Base-by-base conservation (phyloP, 2,888 invertebrate genomes). In the Ormyrus pomaceus region DNA sequence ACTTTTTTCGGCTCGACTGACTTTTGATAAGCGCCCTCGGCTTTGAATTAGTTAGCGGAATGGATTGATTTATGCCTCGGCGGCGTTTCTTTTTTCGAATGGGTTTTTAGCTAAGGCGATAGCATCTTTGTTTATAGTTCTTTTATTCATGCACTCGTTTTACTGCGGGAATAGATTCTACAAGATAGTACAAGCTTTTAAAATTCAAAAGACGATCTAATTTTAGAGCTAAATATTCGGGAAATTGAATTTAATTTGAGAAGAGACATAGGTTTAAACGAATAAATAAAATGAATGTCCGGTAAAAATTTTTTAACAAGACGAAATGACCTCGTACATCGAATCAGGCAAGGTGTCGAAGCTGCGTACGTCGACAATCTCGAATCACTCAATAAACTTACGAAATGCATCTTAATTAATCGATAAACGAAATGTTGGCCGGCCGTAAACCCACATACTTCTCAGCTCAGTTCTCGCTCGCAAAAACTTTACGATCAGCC, bases 391-490 rank as follows among this genome's bases (percentile, higher is more conserved):
- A 56, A 69, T 77, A 68, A 70, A 70, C n/a, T 19, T 34, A 9
- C 58, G 69, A 53, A 56, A 56, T 64, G 62, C 80, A 55, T 74
- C 76, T 80, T 77, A 77, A 80, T 80, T 80, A 74, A 80, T 80
- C 68, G 80, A 68, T 68, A 75, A 80, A 72, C 48, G 61, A 61
- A 59, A 66, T 11, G 8, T 13, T 5, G 19, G 1, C 19, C 6
- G 19, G 48, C 53, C 34, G 19, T 76, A 69, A 76, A 61, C 9
- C 51, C 58, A 50, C 51, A 51, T 59, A 34, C n/a, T 13, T 70
- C 34, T n/a, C 8, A 9, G 34, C 58, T 55, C 56, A 7, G 61
- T 0, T 62, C 62, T 62, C 45, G 6, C 46, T 45, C 62, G 11
- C 62, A 72, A 77, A 58, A 68, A 13, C 76, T 76, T 77, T 80